Evolutionary conservation across 2,113 vertebrate genomes (phyloP).

Genomic region (Reinhardtius hippoglossoides): DNA sequence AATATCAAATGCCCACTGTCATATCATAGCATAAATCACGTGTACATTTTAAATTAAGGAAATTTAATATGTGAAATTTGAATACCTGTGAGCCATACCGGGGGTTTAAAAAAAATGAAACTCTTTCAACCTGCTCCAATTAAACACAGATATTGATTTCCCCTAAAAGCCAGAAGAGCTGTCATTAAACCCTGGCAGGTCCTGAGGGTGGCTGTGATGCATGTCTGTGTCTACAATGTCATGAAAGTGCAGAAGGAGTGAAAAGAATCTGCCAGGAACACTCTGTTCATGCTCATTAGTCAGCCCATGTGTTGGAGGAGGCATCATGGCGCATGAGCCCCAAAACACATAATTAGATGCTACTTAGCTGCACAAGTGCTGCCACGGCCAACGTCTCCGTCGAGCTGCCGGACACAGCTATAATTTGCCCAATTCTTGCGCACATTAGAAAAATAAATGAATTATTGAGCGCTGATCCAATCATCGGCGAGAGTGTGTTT

Average conservation of each 20-base stretch:
- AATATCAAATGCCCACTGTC: not conserved
- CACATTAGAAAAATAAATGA: not conserved
- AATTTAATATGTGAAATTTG: no score
- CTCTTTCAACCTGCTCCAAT: constrained; percentile 40
- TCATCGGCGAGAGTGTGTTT: constrained; percentile 40
- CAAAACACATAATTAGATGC: constrained; percentile 62
- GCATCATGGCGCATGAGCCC: constrained; percentile 45
- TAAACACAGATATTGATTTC: constrained; percentile 68
- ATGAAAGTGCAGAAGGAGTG: constrained; percentile 68
- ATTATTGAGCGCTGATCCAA: constrained; percentile 45
- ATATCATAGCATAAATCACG: not conserved
- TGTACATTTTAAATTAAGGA: not conserved
- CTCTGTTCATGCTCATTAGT: constrained; percentile 73
- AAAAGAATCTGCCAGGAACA: constrained; percentile 68
- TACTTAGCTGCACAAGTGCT: constrained; percentile 36
- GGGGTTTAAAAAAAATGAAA: no score
- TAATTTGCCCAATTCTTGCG: constrained; percentile 29
- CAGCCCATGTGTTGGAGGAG: constrained; percentile 57
- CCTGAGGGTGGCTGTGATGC: constrained; percentile 69
- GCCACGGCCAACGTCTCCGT: constrained; percentile 21
- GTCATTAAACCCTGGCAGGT: constrained; percentile 55
- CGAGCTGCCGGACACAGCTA: constrained; percentile 21
- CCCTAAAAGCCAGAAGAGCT: constrained; percentile 51
- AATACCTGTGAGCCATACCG: not conserved
- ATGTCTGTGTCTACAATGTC: constrained; percentile 75